Percentiles rank a stretch among this genome's conserved stretches.
Evolutionary conservation across 1,140 invertebrate species (phyloP).

Genomic region (Hesperophylax magnus): DNA sequence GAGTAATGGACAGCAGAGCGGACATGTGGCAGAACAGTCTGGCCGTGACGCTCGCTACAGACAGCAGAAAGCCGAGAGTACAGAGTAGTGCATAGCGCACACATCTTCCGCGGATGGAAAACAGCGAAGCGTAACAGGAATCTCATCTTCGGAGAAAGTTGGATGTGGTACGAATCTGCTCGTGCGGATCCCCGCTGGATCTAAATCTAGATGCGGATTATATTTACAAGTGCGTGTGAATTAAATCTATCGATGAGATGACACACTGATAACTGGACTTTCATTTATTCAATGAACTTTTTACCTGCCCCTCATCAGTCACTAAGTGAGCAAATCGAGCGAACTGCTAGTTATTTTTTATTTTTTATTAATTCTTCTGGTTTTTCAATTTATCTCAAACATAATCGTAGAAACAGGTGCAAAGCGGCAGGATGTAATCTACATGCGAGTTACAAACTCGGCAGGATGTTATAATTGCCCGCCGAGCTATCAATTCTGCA

Average conservation of each 20-base stretch:
- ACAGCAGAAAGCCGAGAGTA: too few relatives aligned
- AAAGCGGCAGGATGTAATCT: too few relatives aligned
- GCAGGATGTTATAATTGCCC: too few relatives aligned
- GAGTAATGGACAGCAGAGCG: not conserved
- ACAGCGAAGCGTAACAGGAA: constrained; percentile 2
- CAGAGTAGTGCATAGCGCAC: too few relatives aligned
- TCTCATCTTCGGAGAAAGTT: constrained; percentile 17
- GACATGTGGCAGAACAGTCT: not conserved
- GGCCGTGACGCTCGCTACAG: not conserved
- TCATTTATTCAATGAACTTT: not conserved
- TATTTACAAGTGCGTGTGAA: not conserved
- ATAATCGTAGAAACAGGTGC: too few relatives aligned
- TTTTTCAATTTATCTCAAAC: too few relatives aligned
- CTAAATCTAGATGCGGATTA: not conserved
- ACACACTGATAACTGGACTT: not conserved
- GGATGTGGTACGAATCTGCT: constrained; percentile 4
- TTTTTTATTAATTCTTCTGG: too few relatives aligned
- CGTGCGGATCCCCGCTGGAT: not conserved
- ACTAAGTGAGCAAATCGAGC: too few relatives aligned
- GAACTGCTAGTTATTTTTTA: too few relatives aligned
- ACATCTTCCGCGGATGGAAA: constrained; percentile 7
- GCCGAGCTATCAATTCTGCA: too few relatives aligned
- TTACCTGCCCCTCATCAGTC: not conserved
- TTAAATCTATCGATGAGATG: not conserved
- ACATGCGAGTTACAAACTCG: too few relatives aligned